Conservation (phyloP, 2,113 vertebrate species). For the Labeo rohita region DNA sequence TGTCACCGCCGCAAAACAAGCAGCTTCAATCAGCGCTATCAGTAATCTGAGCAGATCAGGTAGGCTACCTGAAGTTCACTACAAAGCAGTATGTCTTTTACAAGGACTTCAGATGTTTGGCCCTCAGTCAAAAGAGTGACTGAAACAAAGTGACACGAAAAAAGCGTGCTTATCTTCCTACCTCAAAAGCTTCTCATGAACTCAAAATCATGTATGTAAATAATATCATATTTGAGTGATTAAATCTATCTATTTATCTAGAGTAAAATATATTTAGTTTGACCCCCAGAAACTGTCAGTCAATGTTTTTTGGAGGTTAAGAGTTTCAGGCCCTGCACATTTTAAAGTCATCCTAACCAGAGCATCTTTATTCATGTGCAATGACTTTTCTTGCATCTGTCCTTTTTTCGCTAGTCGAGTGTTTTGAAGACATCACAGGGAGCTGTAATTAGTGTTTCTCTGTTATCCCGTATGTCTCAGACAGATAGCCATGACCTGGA, state of each 20-base stretch:
- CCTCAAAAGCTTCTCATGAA: neutral
- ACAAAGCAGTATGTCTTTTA: conserved; percentile 17
- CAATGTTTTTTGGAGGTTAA: neutral
- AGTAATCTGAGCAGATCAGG: conserved; percentile 43
- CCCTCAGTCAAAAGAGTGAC: neutral
- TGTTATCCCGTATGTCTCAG: conserved; percentile 29
- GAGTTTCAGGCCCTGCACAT: neutral
- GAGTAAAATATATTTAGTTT: neutral
- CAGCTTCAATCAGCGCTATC: conserved; percentile 41
- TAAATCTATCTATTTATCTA: too few species aligned
- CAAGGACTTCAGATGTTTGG: conserved; percentile 18
- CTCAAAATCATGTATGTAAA: too few species aligned
- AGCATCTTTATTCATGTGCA: neutral
- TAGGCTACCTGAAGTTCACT: conserved; percentile 6
- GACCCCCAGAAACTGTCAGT: neutral
- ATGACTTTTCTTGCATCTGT: conserved; percentile 10
- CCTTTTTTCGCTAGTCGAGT: neutral
- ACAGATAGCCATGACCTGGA: conserved; percentile 10
- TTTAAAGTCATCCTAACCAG: neutral
- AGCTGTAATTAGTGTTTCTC: conserved; percentile 47
- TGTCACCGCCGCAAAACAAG: conserved; percentile 5
- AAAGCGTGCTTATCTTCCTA: neutral
- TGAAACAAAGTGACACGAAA: conserved; percentile 9
- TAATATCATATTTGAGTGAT: too few species aligned
- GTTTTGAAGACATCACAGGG: neutral